Percentiles rank a stretch among this genome's conserved stretches.
phyloP scores from a whole-genome alignment of 2,797 vertebrate genomes.

The Garrulus glandarius region DNA sequence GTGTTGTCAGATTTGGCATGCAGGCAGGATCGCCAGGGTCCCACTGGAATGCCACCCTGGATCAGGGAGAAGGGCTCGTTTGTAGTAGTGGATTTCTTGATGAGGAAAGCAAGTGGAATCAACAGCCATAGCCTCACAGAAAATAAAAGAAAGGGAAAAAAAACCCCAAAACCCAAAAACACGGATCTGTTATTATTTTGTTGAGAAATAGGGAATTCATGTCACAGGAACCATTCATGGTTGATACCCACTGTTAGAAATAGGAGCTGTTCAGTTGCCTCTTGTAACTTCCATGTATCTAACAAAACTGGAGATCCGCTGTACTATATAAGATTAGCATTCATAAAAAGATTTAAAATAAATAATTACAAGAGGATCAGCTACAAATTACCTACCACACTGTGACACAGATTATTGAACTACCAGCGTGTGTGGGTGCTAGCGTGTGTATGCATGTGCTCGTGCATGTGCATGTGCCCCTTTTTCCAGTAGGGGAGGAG shows the following conservation, averaged over 20 bases:
- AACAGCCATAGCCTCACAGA: not conserved
- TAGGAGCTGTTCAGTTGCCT: conserved; percentile 4
- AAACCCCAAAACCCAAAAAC: rapidly evolving
- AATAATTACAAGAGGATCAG: conserved; percentile 92
- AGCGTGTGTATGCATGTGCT: not conserved
- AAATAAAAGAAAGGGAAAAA: not conserved
- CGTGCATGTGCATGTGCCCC: conserved; percentile 19
- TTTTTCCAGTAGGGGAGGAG: conserved; percentile 70
- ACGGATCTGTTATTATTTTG: not conserved
- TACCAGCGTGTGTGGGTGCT: conserved; percentile 2
- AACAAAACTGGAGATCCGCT: conserved; percentile 63
- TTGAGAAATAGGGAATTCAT: conserved; percentile 55
- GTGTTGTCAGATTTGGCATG: conserved; percentile 94
- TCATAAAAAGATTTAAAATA: conserved; percentile 87
- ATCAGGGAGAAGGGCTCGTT: conserved; percentile 73
- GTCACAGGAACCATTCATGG: conserved; percentile 68
- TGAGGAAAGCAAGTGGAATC: conserved; percentile 54
- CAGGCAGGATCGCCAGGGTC: conserved; percentile 82
- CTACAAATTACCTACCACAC: conserved; percentile 87
- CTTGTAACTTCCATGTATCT: conserved; percentile 1
- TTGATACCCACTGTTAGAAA: conserved; percentile 48
- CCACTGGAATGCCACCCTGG: conserved; percentile 84
- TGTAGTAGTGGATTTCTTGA: conserved; percentile 69
- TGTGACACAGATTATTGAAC: conserved; percentile 88
- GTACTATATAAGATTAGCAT: conserved; percentile 78